A percentile compares a stretch with the other conserved stretches of the same genome.
These are phyloP conservation scores for Paramormyrops hopkinsi DNA, from an alignment of 2,797 vertebrate species.

Conservation along the genomic window DNA sequence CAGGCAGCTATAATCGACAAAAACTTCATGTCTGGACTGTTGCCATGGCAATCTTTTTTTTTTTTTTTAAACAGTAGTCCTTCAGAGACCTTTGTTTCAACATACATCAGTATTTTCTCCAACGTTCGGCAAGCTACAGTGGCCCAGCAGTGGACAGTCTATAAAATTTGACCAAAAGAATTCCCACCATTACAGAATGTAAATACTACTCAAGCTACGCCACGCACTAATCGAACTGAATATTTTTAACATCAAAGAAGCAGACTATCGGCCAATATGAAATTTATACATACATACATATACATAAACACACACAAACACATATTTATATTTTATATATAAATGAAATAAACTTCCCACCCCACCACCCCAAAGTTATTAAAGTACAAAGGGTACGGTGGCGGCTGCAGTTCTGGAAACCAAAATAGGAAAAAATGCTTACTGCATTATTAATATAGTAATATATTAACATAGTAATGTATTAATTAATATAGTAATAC, in stretches of 20 bases:
- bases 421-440: not conserved
- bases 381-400: not conserved
- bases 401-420: not conserved
- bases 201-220: not conserved
- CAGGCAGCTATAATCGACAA: constrained; percentile 24
- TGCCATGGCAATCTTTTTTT: constrained; percentile 44
- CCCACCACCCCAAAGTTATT: not conserved
- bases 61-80: constrained; percentile 32
- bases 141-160: not conserved
- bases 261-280: not conserved
- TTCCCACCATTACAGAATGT: not conserved
- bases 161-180: not conserved
- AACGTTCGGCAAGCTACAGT: not conserved
- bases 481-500: not conserved
- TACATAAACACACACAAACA: not conserved
- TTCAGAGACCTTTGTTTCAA: constrained; percentile 22
- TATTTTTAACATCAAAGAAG: not conserved
- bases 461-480: not conserved
- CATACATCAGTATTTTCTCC: not conserved
- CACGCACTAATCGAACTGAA: not conserved
- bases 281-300: not conserved
- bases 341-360: not conserved
- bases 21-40: constrained; percentile 39
- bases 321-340: not conserved
- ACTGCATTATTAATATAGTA: not conserved